These are phyloP conservation scores for Pantherophis vulpinus DNA, from an alignment of 2,797 vertebrate species.

Conservation along the genomic window DNA sequence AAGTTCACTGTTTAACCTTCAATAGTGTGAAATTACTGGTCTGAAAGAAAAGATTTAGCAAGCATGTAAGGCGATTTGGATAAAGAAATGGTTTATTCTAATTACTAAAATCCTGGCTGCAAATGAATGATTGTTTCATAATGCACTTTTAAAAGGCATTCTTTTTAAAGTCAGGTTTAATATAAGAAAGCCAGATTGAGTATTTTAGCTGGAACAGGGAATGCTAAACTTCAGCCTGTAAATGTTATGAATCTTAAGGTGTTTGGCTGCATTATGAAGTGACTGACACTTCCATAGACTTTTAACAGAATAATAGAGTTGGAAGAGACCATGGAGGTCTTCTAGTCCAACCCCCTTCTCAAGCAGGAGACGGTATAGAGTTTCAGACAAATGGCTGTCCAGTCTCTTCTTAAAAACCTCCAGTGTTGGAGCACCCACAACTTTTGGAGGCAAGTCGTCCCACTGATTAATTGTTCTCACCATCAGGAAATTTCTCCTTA, in stretches of 20 bases:
- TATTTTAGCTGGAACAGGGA: slow-evolving; percentile 1
- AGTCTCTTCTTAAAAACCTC: no score
- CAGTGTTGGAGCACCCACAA: no score
- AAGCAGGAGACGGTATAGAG: no score
- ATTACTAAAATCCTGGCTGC: background rate
- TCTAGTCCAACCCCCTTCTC: no score
- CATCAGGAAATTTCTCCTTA: no score
- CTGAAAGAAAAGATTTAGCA: slow-evolving; percentile 5
- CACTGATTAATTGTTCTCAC: no score
- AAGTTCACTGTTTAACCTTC: background rate
- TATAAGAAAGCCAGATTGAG: slow-evolving; percentile 32
- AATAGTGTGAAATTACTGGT: background rate
- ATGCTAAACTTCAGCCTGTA: slow-evolving; percentile 30
- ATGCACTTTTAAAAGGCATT: slow-evolving; percentile 41
- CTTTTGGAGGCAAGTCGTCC: no score
- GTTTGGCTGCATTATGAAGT: slow-evolving; percentile 13
- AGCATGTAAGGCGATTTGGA: slow-evolving; percentile 19
- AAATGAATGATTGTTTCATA: slow-evolving; percentile 19
- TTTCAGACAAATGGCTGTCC: no score
- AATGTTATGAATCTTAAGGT: slow-evolving; percentile 22
- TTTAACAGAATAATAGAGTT: background rate
- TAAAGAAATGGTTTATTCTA: slow-evolving; percentile 34
- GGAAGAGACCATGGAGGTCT: no score
- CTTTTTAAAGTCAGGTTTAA: slow-evolving; percentile 47
- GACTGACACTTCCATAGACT: slow-evolving; percentile 9